Conservation (phyloP, 2,113 vertebrate species). For the Salvator merianae region DNA sequence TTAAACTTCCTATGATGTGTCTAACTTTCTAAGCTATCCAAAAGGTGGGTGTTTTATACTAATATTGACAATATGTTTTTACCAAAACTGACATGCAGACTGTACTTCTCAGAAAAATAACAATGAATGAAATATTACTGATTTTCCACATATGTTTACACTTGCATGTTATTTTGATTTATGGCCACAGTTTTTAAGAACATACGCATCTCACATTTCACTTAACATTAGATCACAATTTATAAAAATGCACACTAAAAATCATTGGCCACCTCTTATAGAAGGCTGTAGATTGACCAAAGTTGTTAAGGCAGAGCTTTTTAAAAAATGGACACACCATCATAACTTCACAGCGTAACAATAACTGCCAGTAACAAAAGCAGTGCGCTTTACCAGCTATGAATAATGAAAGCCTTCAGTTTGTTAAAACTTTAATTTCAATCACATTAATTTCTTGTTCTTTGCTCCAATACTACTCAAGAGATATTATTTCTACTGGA, state of each 20-base stretch:
- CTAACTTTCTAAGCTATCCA: not conserved
- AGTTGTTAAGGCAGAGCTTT: not conserved
- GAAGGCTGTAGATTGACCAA: not conserved
- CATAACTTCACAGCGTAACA: not conserved
- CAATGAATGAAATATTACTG: too few species aligned
- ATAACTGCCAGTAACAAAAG: too few species aligned
- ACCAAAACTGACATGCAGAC: too few species aligned
- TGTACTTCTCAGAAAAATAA: too few species aligned
- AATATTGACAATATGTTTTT: not conserved
- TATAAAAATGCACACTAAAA: not conserved
- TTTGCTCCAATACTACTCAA: not conserved
- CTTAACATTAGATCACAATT: not conserved
- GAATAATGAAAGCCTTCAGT: not conserved
- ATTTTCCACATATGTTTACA: too few species aligned
- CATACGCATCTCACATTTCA: not conserved
- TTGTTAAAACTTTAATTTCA: not conserved
- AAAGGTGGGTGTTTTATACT: not conserved
- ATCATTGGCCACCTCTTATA: not conserved
- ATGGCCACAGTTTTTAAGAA: not conserved
- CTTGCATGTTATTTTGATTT: too few species aligned
- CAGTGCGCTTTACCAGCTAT: not conserved
- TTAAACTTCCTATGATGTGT: not conserved
- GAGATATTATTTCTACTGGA: slow-evolving; percentile 15
- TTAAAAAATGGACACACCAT: too few species aligned
- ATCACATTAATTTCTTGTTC: not conserved